These are phyloP conservation scores for Agraylea sexmaculata DNA, from an alignment of 1,140 invertebrate species.

Conservation along the genomic window DNA sequence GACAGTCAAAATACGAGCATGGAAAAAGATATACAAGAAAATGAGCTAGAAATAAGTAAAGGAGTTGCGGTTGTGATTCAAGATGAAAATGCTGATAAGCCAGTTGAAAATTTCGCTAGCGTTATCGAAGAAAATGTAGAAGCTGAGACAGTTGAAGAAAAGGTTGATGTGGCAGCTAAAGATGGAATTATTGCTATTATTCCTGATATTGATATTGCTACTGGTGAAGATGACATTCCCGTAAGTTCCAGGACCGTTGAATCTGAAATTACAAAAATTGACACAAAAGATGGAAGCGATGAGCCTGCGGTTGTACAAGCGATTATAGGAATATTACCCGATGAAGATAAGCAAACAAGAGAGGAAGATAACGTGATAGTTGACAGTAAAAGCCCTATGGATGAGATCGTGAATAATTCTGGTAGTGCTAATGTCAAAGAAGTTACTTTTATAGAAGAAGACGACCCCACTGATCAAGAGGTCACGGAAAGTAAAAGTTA, in stretches of 20 bases:
- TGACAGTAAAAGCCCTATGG: conserved; percentile 19
- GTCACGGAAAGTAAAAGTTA: conserved; percentile 8
- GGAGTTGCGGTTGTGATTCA: not conserved
- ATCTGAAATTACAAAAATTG: not conserved
- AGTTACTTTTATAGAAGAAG: conserved; percentile 17
- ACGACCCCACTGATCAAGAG: conserved; percentile 7
- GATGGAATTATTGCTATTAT: conserved; percentile 20
- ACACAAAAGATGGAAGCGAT: not conserved
- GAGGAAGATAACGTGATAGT: too few species aligned
- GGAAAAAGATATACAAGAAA: not conserved
- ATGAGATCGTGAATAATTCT: too few species aligned
- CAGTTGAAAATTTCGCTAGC: conserved; percentile 11
- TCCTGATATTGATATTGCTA: conserved; percentile 16
- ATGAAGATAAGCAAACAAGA: conserved; percentile 17
- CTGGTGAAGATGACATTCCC: conserved; percentile 5
- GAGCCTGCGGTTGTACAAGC: conserved; percentile 12
- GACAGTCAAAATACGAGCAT: not conserved
- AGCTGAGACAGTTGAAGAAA: conserved; percentile 11
- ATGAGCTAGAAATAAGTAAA: not conserved
- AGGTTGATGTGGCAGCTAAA: conserved; percentile 8
- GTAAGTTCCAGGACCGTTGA: not conserved
- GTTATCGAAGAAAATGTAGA: conserved; percentile 14
- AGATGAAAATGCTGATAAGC: conserved; percentile 3
- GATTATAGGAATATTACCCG: conserved; percentile 19
- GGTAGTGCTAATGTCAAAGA: conserved; percentile 8